phyloP scores from a whole-genome alignment of 2,113 vertebrate genomes.

The Proteles cristata region DNA sequence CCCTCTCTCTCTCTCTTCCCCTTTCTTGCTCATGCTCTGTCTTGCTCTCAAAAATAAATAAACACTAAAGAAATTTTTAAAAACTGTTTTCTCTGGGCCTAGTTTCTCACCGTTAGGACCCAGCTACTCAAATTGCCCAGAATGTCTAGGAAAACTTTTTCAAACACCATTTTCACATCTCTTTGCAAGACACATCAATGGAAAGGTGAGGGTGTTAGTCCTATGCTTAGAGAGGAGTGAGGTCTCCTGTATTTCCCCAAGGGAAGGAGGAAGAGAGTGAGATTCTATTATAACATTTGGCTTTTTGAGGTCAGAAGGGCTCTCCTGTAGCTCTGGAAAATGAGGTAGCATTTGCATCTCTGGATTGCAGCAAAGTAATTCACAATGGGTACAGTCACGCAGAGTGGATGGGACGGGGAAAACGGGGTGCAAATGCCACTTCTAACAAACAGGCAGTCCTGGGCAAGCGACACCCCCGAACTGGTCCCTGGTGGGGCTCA shows the following conservation, averaged over 20 bases:
- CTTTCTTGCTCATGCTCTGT: too few relatives aligned
- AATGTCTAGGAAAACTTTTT: neutral
- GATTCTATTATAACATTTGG: neutral
- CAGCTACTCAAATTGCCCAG: neutral
- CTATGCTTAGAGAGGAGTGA: neutral
- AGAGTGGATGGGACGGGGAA: neutral
- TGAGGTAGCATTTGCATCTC: neutral
- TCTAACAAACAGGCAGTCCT: neutral
- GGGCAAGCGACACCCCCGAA: neutral
- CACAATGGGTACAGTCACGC: neutral
- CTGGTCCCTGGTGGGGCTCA: neutral
- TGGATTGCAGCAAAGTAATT: neutral
- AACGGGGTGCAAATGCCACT: neutral
- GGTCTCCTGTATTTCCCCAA: neutral
- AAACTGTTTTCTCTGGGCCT: neutral
- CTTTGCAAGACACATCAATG: neutral
- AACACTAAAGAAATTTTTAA: too few relatives aligned
- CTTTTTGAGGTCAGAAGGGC: neutral
- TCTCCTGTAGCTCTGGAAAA: neutral
- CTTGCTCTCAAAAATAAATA: too few relatives aligned
- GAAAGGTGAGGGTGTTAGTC: neutral
- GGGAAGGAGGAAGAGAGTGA: neutral
- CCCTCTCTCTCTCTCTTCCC: too few relatives aligned
- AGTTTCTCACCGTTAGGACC: neutral
- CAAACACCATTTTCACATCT: neutral